Conservation (phyloP, 2,797 vertebrate species). For the Pyrocephalus nanus region DNA sequence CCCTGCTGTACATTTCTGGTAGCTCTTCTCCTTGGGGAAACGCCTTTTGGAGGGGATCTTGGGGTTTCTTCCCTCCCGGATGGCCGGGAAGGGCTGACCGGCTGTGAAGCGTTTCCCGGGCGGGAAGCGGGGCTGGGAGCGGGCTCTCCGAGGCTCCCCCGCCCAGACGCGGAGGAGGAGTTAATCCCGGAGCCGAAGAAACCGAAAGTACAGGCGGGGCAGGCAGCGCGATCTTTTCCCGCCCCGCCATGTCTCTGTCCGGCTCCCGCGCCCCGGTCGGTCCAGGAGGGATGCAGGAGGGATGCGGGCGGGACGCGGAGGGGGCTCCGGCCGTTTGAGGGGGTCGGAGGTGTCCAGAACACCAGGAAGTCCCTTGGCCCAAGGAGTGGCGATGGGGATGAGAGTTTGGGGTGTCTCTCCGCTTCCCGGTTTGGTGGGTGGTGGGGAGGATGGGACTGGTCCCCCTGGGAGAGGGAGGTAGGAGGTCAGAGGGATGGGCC, state of each 20-base stretch:
- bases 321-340: background rate
- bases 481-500: background rate
- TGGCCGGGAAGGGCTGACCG: too few relatives aligned
- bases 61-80: too few relatives aligned
- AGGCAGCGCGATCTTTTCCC: too few relatives aligned
- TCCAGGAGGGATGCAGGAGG: background rate
- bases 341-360: background rate
- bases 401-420: background rate
- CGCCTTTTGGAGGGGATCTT: too few relatives aligned
- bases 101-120: rapidly evolving
- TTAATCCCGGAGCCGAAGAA: background rate
- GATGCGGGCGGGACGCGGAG: background rate
- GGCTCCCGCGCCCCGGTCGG: background rate
- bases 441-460: background rate
- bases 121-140: too few relatives aligned
- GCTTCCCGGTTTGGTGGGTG: background rate
- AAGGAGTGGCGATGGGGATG: background rate
- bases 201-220: background rate
- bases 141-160: background rate
- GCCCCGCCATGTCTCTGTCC: background rate
- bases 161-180: background rate
- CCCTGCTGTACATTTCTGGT: too few relatives aligned
- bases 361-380: too few relatives aligned
- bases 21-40: background rate
- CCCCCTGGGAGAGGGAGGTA: background rate